These are phyloP conservation scores for Amazona vittata DNA, from an alignment of 2,113 vertebrate species.

Conservation along the genomic window DNA sequence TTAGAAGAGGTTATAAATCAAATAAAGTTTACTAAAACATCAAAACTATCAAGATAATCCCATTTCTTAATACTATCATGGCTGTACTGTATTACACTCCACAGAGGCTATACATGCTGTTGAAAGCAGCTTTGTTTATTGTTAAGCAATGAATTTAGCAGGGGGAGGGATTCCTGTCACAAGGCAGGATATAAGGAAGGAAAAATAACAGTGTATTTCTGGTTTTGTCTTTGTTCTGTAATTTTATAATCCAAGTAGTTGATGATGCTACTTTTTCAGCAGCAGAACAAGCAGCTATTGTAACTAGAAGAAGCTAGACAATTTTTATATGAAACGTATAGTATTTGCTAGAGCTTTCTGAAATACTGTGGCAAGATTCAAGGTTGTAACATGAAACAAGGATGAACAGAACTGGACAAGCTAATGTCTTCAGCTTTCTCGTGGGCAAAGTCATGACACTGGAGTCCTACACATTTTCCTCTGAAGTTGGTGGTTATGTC, in stretches of 20 bases:
- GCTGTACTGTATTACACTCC: not conserved
- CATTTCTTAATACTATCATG: not conserved
- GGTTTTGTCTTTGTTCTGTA: slow-evolving; percentile 5
- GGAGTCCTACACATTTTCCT: not conserved
- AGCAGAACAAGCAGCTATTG: slow-evolving; percentile 13
- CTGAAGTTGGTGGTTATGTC: not conserved
- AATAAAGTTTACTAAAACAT: not conserved
- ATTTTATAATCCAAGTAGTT: not conserved
- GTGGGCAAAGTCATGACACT: not conserved
- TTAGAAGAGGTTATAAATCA: not conserved
- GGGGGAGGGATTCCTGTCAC: not conserved
- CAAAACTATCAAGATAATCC: not conserved
- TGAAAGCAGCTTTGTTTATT: slow-evolving; percentile 37
- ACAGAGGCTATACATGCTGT: not conserved
- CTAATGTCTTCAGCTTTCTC: not conserved
- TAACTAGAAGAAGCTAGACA: not conserved
- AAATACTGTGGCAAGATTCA: not conserved
- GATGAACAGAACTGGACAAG: rapidly evolving
- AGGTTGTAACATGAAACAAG: not conserved
- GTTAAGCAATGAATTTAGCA: not conserved
- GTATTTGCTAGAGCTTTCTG: not conserved
- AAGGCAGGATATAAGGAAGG: not conserved
- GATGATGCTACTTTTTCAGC: slow-evolving; percentile 19
- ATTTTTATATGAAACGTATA: not conserved
- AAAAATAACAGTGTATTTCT: slow-evolving; percentile 35